phyloP scores from a whole-genome alignment of 2,888 invertebrate species.

The Omphaloscelis lunosa region DNA sequence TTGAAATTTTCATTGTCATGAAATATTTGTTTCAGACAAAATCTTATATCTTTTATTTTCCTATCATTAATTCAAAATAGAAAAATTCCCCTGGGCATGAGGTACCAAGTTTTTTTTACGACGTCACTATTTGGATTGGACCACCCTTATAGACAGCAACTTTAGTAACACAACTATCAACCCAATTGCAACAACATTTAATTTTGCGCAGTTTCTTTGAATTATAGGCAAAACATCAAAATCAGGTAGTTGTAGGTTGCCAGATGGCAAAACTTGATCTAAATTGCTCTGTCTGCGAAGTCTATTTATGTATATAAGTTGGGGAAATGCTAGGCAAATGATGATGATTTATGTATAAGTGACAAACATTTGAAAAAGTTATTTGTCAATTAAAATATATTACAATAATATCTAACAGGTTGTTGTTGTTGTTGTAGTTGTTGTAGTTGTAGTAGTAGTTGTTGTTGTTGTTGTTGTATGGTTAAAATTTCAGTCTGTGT shows the following conservation, averaged over 20 bases:
- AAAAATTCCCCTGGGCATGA: no score
- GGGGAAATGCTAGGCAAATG: no score
- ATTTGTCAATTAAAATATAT: background rate
- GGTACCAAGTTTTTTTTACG: no score
- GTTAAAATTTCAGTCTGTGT: background rate
- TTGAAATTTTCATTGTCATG: no score
- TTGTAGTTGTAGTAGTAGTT: background rate
- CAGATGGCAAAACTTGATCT: background rate
- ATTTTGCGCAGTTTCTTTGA: background rate
- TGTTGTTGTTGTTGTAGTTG: background rate
- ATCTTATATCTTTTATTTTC: no score
- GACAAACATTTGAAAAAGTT: background rate
- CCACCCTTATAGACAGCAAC: background rate
- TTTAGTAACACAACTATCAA: background rate
- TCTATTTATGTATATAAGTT: background rate
- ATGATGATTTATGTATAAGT: background rate
- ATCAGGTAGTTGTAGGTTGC: background rate
- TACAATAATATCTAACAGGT: background rate
- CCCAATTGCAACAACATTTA: background rate
- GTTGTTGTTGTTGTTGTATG: background rate
- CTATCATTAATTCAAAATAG: no score
- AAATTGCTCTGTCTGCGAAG: background rate
- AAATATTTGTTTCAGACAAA: no score
- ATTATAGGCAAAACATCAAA: background rate
- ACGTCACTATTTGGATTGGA: no score